Conservation (phyloP, 2,113 vertebrate species). For the Solenodon paradoxus region DNA sequence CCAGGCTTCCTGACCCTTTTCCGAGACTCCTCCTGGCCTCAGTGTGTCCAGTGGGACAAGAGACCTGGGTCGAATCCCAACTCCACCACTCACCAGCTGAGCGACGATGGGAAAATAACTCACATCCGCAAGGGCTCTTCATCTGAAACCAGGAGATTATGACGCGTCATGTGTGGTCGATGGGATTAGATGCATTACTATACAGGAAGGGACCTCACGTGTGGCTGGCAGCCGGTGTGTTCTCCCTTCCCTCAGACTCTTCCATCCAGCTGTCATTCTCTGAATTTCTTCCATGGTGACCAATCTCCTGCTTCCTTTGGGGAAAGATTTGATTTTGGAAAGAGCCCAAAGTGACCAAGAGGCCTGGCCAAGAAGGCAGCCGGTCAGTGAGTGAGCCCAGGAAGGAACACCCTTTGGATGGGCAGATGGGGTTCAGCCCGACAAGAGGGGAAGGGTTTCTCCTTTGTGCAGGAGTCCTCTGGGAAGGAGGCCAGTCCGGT, state of each 20-base stretch:
- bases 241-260: not conserved
- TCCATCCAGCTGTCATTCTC: constrained; percentile 24
- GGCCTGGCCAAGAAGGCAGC: constrained; percentile 11
- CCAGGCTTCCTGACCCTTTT: not conserved
- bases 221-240: not conserved
- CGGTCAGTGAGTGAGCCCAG: not conserved
- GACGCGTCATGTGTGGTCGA: not conserved
- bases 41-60: not conserved
- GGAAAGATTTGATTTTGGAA: constrained; percentile 49
- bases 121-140: not conserved
- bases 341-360: not conserved
- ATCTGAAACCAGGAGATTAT: not conserved
- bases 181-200: not conserved
- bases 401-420: constrained; percentile 10
- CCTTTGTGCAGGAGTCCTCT: not conserved
- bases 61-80: not conserved
- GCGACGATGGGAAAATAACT: not conserved
- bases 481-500: not conserved
- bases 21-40: not conserved
- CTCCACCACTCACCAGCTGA: not conserved
- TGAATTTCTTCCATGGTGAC: constrained; percentile 49
- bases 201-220: not conserved
- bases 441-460: not conserved
- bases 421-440: not conserved
- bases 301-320: constrained; percentile 39